Evolutionary conservation across 1,140 invertebrate species (phyloP), one percentile per base, ranked within the genome.

Genomic region (Drosophila carrolli): DNA sequence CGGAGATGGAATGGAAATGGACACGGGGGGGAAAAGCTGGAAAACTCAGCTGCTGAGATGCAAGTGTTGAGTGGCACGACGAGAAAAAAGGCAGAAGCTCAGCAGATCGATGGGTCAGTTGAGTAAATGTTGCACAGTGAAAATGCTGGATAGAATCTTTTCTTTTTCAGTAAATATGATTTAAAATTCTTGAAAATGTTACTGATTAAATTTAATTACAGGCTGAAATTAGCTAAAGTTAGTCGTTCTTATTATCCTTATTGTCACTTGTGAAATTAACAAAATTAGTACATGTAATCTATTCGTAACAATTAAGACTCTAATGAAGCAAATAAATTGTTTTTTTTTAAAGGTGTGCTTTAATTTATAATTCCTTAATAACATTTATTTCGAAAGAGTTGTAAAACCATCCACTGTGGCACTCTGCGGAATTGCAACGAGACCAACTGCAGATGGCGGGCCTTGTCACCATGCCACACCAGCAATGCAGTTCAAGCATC

Each of bases 21-120:
- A 50, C 11, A 35, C 23, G 32, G 23, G 9, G 38, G 27, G 9
- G 13, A 44, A 41, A 29, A n/a, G 13, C 43, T 55, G 54, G 51
- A 50, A 51, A 62, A 44, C 75, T 82, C 75, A 79, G 81, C 75
- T 79, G 75, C 60, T 83, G 47, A 35, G 35, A 63, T 70, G 58
- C 78, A 74, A 75, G 75, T 55, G 61, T 57, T 75, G 61, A 73
- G 23, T 53, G 68, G 13, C 27, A 46, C 50, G 16, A 32, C 8
- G 59, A 32, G 46, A 40, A 37, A 46, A 66, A 38, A 41, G 27
- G 44, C 66, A 68, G 51, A 46, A 47, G 48, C 44, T 11, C 40
- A 53, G 29, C 46, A 72, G 72, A 78, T 82, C 79, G 57, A 82
- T 74, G 62, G 70, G 43, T 71, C 61, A 63, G 43, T 53, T 27